Evolutionary conservation across 2,797 vertebrate genomes (phyloP).

Genomic region (Catharus ustulatus): DNA sequence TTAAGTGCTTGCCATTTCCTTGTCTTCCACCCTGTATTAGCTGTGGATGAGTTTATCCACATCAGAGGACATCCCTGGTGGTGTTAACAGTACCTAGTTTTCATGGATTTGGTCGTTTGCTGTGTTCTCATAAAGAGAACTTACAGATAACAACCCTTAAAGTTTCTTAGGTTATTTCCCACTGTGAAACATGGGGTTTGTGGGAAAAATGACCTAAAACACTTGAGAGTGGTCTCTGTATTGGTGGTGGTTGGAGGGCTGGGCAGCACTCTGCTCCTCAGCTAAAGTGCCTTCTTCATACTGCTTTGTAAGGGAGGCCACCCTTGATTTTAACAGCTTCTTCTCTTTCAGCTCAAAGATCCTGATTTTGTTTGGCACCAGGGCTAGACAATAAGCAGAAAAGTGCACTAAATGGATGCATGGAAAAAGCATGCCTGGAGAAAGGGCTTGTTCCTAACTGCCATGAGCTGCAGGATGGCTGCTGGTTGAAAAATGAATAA

Average conservation of each 20-base stretch:
- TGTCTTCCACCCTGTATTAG: neutral
- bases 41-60: neutral
- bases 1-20: neutral
- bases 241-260: neutral
- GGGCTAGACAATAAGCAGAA: neutral
- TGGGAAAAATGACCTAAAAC: neutral
- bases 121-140: neutral
- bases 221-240: neutral
- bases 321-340: neutral
- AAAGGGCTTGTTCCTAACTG: neutral
- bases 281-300: neutral
- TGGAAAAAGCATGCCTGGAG: neutral
- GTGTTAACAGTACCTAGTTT: neutral
- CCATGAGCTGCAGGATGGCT: neutral
- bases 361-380: neutral
- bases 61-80: neutral
- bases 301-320: neutral
- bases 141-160: neutral
- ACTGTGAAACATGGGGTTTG: neutral
- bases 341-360: neutral
- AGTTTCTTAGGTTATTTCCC: neutral
- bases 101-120: neutral
- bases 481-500: slow-evolving; percentile 17
- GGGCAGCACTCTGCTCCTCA: neutral
- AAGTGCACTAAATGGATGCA: neutral